Evolutionary conservation across 1,140 invertebrate genomes (phyloP).

Genomic region (Theocolax elegans): DNA sequence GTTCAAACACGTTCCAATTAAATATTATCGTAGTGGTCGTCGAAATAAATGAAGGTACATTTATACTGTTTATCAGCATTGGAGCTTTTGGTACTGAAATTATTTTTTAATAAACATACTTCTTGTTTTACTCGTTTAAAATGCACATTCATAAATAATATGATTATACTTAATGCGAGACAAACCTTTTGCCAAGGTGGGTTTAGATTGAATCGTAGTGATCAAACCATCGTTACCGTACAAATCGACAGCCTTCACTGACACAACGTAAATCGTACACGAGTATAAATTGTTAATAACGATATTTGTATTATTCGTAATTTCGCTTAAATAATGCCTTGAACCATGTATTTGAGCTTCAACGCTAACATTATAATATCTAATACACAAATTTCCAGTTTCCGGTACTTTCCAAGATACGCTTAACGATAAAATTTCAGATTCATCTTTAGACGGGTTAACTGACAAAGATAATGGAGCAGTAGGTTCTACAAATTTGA

Average conservation of each 20-base stretch:
- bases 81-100: background rate
- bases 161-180: too few relatives aligned
- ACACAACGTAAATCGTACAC: slow-evolving; percentile 47
- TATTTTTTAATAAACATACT: background rate
- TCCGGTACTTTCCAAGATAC: slow-evolving; percentile 49
- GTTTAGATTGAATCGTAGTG: background rate
- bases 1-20: slow-evolving; percentile 45
- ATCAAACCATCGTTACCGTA: slow-evolving; percentile 4
- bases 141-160: too few relatives aligned
- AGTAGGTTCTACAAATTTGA: background rate
- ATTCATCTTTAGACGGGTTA: too few relatives aligned
- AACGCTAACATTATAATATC: slow-evolving; percentile 46
- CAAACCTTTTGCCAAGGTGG: background rate
- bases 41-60: background rate
- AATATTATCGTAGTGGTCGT: slow-evolving; percentile 33
- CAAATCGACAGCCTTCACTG: slow-evolving; percentile 45
- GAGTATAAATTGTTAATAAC: slow-evolving; percentile 41
- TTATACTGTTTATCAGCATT: background rate
- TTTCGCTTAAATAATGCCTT: background rate
- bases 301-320: slow-evolving; percentile 31
- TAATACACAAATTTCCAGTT: slow-evolving; percentile 44
- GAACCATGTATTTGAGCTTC: background rate
- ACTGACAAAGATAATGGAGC: background rate
- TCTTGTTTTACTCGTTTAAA: too few relatives aligned
- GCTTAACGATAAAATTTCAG: slow-evolving; percentile 33